Evolutionary conservation across 1,140 invertebrate genomes (phyloP).

Genomic region (Ips typographus): DNA sequence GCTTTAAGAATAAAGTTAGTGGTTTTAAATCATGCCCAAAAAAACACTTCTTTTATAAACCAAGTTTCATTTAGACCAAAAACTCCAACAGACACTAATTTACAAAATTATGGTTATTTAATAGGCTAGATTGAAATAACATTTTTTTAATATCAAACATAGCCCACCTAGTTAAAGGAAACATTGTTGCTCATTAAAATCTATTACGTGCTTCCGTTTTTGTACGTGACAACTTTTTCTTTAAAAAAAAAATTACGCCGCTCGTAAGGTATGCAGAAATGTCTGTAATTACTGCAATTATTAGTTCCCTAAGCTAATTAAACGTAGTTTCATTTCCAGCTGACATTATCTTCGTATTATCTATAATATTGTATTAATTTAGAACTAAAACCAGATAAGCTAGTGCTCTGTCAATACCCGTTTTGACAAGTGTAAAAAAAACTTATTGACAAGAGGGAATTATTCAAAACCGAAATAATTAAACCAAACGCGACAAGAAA

Average conservation of each 20-base stretch:
- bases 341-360: conserved; percentile 27
- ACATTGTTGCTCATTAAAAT: conserved; percentile 9
- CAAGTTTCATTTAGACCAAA: no score
- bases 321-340: conserved; percentile 25
- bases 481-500: conserved; percentile 45
- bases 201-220: conserved; percentile 17
- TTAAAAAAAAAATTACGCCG: conserved; percentile 2
- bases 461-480: conserved; percentile 40
- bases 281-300: conserved; percentile 29
- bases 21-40: no score
- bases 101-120: no score
- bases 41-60: no score
- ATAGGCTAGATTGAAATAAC: no score
- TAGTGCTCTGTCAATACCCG: not conserved
- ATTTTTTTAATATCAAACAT: no score
- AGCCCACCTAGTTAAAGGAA: not conserved
- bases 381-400: conserved; percentile 13
- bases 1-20: no score
- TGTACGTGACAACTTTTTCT: conserved; percentile 18
- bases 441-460: not conserved
- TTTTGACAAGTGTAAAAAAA: not conserved
- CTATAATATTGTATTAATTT: conserved; percentile 27
- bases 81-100: no score
- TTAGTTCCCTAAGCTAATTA: conserved; percentile 21
- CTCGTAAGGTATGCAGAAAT: conserved; percentile 26